Percentiles rank a stretch among this genome's conserved stretches.
phyloP scores from a whole-genome alignment of 2,888 invertebrate genomes.

The Chaetogeoica ovagalla region DNA sequence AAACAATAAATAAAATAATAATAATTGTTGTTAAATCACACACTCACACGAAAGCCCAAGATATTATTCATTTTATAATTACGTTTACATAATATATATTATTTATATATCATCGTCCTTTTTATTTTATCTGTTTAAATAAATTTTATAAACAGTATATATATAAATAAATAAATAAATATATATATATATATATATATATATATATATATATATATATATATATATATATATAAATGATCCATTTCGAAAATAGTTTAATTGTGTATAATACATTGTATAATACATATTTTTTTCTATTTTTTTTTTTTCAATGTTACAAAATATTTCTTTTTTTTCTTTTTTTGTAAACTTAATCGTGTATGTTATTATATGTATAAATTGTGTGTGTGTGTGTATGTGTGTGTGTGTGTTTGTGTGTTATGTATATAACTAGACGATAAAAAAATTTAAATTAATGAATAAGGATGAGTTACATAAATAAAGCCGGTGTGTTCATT shows the following conservation, averaged over 20 bases:
- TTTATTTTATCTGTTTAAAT: constrained; percentile 11
- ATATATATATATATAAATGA: background rate
- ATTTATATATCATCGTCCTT: background rate
- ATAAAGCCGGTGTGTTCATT: constrained; percentile 48
- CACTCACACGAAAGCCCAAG: constrained; percentile 11
- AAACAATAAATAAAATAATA: background rate
- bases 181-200: too few relatives aligned
- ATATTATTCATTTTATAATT: background rate
- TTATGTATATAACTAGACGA: constrained; percentile 23
- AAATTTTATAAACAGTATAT: background rate
- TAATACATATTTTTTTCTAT: too few relatives aligned
- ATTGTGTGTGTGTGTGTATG: background rate
- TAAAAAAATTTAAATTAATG: background rate
- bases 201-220: too few relatives aligned
- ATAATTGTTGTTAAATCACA: background rate
- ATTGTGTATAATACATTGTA: constrained; percentile 30
- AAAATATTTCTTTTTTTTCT: background rate
- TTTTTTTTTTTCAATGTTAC: too few relatives aligned
- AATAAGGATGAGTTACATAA: constrained; percentile 24
- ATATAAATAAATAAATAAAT: too few relatives aligned
- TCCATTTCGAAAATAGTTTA: constrained; percentile 15
- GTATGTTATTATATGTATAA: constrained; percentile 7
- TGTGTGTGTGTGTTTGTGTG: background rate
- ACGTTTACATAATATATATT: background rate
- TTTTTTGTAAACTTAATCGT: constrained; percentile 31